phyloP scores from a whole-genome alignment of 2,113 vertebrate genomes.

The Rhinogobius similis region DNA sequence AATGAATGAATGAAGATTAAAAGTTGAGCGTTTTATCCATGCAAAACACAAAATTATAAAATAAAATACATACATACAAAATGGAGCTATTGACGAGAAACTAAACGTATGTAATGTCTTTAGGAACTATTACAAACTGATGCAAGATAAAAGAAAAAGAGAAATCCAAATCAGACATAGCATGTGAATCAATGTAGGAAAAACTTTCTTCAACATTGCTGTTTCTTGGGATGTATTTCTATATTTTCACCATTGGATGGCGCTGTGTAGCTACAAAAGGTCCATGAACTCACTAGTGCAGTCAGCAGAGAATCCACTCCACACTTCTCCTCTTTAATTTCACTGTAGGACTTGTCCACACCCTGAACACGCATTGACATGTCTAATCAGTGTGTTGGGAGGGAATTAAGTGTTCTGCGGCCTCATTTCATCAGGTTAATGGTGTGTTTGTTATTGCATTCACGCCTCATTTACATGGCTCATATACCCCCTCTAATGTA shows the following conservation, averaged over 20 bases:
- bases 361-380: constrained; percentile 23
- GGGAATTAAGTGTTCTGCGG: constrained; percentile 29
- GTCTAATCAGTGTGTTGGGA: constrained; percentile 43
- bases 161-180: background rate
- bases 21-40: background rate
- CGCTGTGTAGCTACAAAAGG: constrained; percentile 19
- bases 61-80: no score
- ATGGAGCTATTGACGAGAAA: no score
- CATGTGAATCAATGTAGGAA: no score
- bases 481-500: constrained; percentile 55
- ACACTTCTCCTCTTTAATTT: constrained; percentile 19
- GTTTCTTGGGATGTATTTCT: background rate
- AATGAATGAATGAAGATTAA: background rate
- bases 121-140: no score
- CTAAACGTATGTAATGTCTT: no score
- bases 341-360: constrained; percentile 16
- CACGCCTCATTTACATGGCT: constrained; percentile 58
- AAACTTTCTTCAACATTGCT: no score
- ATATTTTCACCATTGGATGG: constrained; percentile 39
- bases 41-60: no score
- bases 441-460: constrained; percentile 56
- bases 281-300: background rate
- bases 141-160: no score
- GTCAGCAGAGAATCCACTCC: background rate
- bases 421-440: constrained; percentile 61